A percentile compares a stretch with the other conserved stretches of the same genome.
Evolutionary conservation across 2,888 invertebrate genomes (phyloP).

Genomic region (Anarsia innoxiella): DNA sequence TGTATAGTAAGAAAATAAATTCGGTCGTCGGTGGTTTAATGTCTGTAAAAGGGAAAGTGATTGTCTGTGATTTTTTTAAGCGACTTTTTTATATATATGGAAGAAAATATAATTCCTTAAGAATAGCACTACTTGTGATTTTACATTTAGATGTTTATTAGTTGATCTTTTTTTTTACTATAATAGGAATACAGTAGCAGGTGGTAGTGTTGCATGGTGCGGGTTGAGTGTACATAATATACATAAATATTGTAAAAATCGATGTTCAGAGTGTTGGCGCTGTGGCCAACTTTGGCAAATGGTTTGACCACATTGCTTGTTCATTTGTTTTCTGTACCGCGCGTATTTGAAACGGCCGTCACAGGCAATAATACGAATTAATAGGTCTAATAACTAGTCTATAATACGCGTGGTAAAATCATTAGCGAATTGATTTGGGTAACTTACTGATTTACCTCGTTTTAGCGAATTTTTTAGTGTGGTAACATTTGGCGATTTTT

Average conservation of each 20-base stretch:
- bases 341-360: conserved; percentile 30
- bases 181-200: conserved; percentile 47
- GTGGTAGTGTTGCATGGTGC: conserved; percentile 45
- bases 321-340: conserved; percentile 37
- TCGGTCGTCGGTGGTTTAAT: conserved; percentile 69
- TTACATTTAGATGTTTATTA: conserved; percentile 69
- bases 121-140: conserved; percentile 76
- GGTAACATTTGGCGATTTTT: conserved; percentile 55
- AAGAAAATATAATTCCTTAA: conserved; percentile 71
- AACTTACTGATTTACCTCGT: conserved; percentile 44
- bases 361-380: conserved; percentile 44
- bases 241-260: conserved; percentile 25
- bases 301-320: conserved; percentile 62
- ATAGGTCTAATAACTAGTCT: conserved; percentile 43
- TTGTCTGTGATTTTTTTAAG: conserved; percentile 78
- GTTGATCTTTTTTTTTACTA: conserved; percentile 66
- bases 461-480: conserved; percentile 70
- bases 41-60: conserved; percentile 74
- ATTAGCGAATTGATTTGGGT: conserved; percentile 57
- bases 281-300: conserved; percentile 44
- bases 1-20: conserved; percentile 53
- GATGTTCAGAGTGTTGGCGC: conserved; percentile 25
- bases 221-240: conserved; percentile 66
- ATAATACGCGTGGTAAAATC: conserved; percentile 35
- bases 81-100: conserved; percentile 75